Base-by-base conservation (phyloP, 2,113 vertebrate species). In the Mustela nigripes region DNA sequence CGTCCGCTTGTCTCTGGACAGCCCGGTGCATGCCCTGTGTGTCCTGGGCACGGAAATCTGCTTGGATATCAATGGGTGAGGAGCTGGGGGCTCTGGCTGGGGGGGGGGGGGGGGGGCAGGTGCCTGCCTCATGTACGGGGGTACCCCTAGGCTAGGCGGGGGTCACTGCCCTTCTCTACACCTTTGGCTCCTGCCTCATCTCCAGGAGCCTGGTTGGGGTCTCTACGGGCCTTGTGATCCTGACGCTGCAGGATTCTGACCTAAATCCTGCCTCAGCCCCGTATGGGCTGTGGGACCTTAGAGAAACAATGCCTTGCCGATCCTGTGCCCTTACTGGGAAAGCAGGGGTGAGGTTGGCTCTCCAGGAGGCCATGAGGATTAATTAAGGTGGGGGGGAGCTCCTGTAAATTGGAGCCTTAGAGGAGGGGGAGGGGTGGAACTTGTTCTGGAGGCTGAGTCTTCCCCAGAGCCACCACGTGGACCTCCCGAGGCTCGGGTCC, bases 41-140 rank as follows among this genome's bases (percentile, higher is more conserved):
- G 86, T 98, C 74, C 92, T 99, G 93, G 98, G 98, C 95, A 92
- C 71, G 0, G 98, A 98, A 58, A 85, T 98, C 58, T 95, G 81
- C 88, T 71, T 99, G 42, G 98, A 99, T 0, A 1, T 98, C 89
- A 80, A 31, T 0, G 92, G 98, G 99, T 99, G 81, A 98, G 98
- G 0, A 4, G 1, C 14, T 15, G 16, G 19, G 60, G 79, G 21
- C 0, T 21, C 16, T 42, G 60, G 73, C 28, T 16, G 60, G 3
- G 14, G 39, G 18, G 18, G 14, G 7, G 11, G 6, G 60, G 3
- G 14, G 39, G 18, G 18, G 14, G 7, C 14, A 8, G 15, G n/a
- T 0, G 0, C 19, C 33, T 45, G 65, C 4, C 36, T n/a, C 12
- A 22, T 2, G 0, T 11, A 15, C 18, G 39, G 50, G 28, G 26